A percentile compares a stretch with the other conserved stretches of the same genome.
These are phyloP conservation scores for Teleogryllus occipitalis DNA, from an alignment of 1,140 invertebrate species.

Conservation along the genomic window DNA sequence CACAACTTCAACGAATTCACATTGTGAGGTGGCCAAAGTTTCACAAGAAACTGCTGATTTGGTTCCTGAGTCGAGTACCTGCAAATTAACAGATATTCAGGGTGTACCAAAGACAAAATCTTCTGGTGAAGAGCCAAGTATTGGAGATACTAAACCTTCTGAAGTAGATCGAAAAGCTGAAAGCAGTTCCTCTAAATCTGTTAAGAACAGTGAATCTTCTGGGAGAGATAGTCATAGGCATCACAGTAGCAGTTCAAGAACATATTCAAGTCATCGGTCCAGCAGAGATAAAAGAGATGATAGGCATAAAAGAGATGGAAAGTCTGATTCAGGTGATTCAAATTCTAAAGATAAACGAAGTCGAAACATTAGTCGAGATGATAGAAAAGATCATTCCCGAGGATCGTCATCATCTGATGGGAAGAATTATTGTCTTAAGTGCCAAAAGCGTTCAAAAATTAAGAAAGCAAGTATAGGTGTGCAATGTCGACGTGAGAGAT, in stretches of 20 bases:
- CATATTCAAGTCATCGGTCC: not conserved
- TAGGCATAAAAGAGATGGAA: not conserved
- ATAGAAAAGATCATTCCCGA: slow-evolving; percentile 13
- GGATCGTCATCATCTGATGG: slow-evolving; percentile 17
- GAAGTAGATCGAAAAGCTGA: not conserved
- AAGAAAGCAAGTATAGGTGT: slow-evolving; percentile 52
- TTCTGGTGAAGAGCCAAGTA: not conserved
- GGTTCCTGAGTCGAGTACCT: slow-evolving; percentile 3
- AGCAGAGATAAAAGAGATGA: slow-evolving; percentile 11
- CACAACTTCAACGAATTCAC: not conserved
- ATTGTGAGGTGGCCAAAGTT: not conserved
- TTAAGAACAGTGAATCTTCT: not conserved
- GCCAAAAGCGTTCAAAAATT: slow-evolving; percentile 50
- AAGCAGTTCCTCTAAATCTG: not conserved
- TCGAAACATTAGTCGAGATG: not conserved
- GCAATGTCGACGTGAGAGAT: slow-evolving; percentile 46
- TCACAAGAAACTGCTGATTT: not conserved
- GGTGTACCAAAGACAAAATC: not conserved
- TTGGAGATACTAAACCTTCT: too few species aligned
- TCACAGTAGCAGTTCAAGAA: slow-evolving; percentile 2
- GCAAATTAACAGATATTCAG: not conserved
- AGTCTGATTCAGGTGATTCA: not conserved
- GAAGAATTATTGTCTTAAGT: slow-evolving; percentile 43
- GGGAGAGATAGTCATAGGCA: not conserved
- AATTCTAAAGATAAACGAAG: slow-evolving; percentile 15